Base-by-base conservation (phyloP, 2,113 vertebrate genomes). In the Deroptyus accipitrinus region DNA sequence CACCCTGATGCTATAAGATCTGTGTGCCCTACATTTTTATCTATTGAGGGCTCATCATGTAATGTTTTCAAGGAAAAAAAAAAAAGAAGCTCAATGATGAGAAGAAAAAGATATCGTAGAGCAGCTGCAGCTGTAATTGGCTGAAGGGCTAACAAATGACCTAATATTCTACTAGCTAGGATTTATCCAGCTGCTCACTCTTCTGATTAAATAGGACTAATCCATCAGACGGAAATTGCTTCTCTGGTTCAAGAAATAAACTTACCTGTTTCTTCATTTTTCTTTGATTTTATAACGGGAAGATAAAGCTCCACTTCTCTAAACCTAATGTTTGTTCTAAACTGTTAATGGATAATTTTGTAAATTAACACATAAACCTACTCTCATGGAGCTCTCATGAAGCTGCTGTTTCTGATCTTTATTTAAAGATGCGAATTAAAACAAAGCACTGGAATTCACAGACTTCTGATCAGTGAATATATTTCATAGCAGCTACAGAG, bases 101-200 rank as follows among this genome's bases (percentile, higher is more conserved):
- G 91, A 87, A 91, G 66, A 59, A 86, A 92, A 94, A 86, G 76
- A 92, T 78, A 86, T 23, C 52, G 63, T 27, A 87, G 77, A 94
- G 91, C 88, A 97, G 91, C 83, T 94, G 95, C 59, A 92, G 78
- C 76, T 92, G 88, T 91, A 95, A 94, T 89, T 95, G 95, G 88
- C 94, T 86, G 81, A 92, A 93, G 83, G 87, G 92, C 88, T 96
- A 96, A 96, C 87, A 96, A 96, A 96, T 72, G 91, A 93, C 90
- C 94, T 94, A 96, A 95, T 95, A 97, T 94, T 95, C 75, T 62
- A 54, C 80, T 52, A 76, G 81, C 55, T 66, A 63, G 85, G 81
- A 83, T 86, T 95, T 94, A 94, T 92, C 90, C 88, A 95, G 86
- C 84, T 96, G 83, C 81, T 95, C 54, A 52, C 75, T 80, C 57